Conservation (phyloP, 2,888 invertebrate species). For the Autographa gamma region DNA sequence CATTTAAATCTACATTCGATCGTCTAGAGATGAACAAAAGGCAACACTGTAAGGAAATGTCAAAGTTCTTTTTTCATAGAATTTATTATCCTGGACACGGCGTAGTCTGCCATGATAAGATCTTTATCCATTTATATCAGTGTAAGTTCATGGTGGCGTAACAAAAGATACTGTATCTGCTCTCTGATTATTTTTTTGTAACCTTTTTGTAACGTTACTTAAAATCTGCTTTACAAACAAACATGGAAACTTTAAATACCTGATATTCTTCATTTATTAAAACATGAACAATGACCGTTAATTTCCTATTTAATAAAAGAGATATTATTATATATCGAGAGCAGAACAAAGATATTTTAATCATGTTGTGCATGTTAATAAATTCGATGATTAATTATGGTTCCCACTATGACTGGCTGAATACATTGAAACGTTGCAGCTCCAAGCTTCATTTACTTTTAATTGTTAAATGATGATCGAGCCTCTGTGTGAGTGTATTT, state of each 20-base stretch:
- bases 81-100: neutral
- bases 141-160: neutral
- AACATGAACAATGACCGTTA: too few species aligned
- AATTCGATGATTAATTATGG: neutral
- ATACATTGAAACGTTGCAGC: neutral
- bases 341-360: neutral
- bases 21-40: neutral
- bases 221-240: too few species aligned
- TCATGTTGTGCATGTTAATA: neutral
- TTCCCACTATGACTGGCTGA: neutral
- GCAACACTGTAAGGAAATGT: neutral
- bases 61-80: neutral
- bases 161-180: neutral
- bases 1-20: conserved; percentile 18
- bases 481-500: neutral
- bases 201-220: neutral
- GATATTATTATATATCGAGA: too few species aligned
- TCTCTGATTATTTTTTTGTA: neutral
- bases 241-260: too few species aligned
- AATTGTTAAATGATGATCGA: neutral
- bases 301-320: neutral
- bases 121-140: neutral
- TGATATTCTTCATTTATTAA: too few species aligned
- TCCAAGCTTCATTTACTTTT: neutral
- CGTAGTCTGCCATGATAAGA: neutral